Evolutionary conservation across 1,140 invertebrate genomes (phyloP).

Genomic region (Schlechtendalia chinensis): DNA sequence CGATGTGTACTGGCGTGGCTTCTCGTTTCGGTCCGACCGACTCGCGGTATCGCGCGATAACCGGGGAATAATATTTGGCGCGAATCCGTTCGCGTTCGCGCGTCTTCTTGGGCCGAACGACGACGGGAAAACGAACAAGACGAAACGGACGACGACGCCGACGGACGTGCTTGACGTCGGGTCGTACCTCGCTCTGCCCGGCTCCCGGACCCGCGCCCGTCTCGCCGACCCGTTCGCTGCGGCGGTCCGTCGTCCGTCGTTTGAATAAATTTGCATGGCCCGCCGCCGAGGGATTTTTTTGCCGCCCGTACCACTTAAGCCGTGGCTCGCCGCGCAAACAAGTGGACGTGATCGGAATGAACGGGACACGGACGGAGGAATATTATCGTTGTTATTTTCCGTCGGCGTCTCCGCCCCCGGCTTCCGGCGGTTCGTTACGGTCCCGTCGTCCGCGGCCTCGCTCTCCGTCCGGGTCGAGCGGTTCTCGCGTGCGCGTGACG

Average conservation of each 20-base stretch:
- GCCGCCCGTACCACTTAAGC: slow-evolving; percentile 36
- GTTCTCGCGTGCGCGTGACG: too few relatives aligned
- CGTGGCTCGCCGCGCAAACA: slow-evolving; percentile 42
- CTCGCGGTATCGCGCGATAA: too few relatives aligned
- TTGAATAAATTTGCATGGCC: slow-evolving; percentile 46
- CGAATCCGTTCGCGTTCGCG: too few relatives aligned
- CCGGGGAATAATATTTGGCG: neutral
- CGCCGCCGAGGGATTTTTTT: neutral
- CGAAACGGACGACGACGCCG: too few relatives aligned
- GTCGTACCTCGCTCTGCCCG: slow-evolving; percentile 17
- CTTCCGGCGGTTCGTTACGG: too few relatives aligned
- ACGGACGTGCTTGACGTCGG: too few relatives aligned
- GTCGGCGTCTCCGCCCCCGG: too few relatives aligned
- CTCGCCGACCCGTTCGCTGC: slow-evolving; percentile 41
- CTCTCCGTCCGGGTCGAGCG: too few relatives aligned
- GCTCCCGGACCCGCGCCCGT: slow-evolving; percentile 27
- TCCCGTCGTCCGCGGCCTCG: too few relatives aligned
- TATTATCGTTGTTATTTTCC: too few relatives aligned
- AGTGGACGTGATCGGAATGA: slow-evolving; percentile 45
- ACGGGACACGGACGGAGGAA: slow-evolving; percentile 36
- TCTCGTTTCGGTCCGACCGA: slow-evolving; percentile 3
- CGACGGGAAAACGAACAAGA: too few relatives aligned
- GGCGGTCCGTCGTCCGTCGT: slow-evolving; percentile 23
- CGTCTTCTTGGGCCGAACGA: too few relatives aligned
- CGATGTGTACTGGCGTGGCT: neutral